phyloP scores from a whole-genome alignment of 2,113 vertebrate species.

The Hystrix cristata region DNA sequence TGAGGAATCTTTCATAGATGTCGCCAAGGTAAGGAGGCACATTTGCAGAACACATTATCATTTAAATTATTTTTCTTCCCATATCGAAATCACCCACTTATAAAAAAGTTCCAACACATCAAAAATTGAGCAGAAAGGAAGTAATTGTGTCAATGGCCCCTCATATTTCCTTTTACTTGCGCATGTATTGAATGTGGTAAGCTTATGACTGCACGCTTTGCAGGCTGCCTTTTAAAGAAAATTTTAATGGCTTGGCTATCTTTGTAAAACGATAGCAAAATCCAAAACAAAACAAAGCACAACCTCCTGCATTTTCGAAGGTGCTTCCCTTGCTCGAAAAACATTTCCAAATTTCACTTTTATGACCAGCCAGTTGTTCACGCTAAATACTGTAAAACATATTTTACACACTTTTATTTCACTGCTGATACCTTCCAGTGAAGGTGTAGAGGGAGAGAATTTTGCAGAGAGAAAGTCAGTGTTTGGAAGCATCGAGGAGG shows the following conservation, averaged over 20 bases:
- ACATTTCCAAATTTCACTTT: constrained; percentile 78
- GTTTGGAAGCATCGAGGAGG: not conserved
- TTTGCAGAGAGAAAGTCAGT: not conserved
- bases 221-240: constrained; percentile 79
- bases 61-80: constrained; percentile 65
- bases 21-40: not conserved
- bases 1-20: not conserved
- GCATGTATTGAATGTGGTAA: constrained; percentile 55
- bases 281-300: not conserved
- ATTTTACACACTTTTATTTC: constrained; percentile 75
- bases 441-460: not conserved
- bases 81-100: not conserved
- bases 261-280: constrained; percentile 74
- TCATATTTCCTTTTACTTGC: constrained; percentile 45
- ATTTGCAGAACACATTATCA: constrained; percentile 58
- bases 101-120: constrained; percentile 40
- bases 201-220: constrained; percentile 76
- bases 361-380: constrained; percentile 68
- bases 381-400: constrained; percentile 67
- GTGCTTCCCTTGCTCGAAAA: constrained; percentile 72
- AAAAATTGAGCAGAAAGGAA: constrained; percentile 48
- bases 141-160: constrained; percentile 61
- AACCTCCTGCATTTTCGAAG: constrained; percentile 62
- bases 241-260: constrained; percentile 63
- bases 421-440: constrained; percentile 65